Percentiles rank a stretch among this genome's conserved stretches.
These are phyloP conservation scores for Venustoraphidia nigricollis DNA, from an alignment of 2,888 invertebrate genomes.

Conservation along the genomic window DNA sequence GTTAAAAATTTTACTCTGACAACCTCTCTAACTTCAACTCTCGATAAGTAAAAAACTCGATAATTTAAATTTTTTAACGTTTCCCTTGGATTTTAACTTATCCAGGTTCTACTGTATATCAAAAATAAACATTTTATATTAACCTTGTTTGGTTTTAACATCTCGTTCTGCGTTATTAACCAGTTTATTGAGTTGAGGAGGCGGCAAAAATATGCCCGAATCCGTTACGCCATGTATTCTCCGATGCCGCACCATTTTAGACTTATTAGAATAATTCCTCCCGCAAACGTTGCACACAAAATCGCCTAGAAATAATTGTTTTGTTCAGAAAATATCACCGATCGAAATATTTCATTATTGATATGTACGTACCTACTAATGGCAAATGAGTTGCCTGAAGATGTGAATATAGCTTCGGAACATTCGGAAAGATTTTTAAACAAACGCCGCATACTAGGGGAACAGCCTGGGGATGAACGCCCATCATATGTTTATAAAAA, in stretches of 20 bases:
- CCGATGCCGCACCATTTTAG: slow-evolving; percentile 32
- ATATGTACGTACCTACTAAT: slow-evolving; percentile 10
- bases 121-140: too few relatives aligned
- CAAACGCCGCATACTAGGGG: slow-evolving; percentile 33
- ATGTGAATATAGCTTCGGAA: slow-evolving; percentile 26
- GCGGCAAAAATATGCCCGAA: background rate
- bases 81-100: too few relatives aligned
- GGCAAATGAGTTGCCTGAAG: slow-evolving; percentile 29
- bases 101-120: too few relatives aligned
- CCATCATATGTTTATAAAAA: slow-evolving; percentile 35
- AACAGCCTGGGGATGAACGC: slow-evolving; percentile 31
- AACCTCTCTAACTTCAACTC: too few relatives aligned
- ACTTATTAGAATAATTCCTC: slow-evolving; percentile 31
- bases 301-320: slow-evolving; percentile 20
- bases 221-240: slow-evolving; percentile 26
- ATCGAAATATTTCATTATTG: too few relatives aligned
- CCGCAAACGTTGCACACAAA: slow-evolving; percentile 33
- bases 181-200: too few relatives aligned
- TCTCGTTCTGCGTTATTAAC: too few relatives aligned
- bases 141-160: too few relatives aligned
- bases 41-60: too few relatives aligned
- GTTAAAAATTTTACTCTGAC: too few relatives aligned
- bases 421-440: slow-evolving; percentile 29
- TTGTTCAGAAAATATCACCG: too few relatives aligned
- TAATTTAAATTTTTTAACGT: too few relatives aligned